Conservation (phyloP, 2,797 vertebrate genomes). For the Chelmon rostratus region DNA sequence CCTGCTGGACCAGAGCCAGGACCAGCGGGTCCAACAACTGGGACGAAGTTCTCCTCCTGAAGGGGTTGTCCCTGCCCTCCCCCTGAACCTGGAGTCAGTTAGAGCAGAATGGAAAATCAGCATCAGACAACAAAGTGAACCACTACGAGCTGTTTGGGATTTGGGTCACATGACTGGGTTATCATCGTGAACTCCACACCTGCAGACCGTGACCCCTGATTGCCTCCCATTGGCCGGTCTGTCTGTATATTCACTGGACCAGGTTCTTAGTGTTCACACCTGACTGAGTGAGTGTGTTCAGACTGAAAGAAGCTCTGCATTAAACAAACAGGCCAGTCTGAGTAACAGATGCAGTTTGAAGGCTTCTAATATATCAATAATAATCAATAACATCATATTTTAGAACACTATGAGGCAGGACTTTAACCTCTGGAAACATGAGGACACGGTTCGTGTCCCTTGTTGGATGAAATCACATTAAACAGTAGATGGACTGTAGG, state of each 20-base stretch:
- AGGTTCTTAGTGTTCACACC: no score
- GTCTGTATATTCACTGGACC: no score
- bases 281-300: no score
- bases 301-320: no score
- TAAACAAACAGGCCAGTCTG: no score
- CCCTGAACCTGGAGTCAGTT: constrained; percentile 85
- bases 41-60: constrained; percentile 75
- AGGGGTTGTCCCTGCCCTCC: constrained; percentile 89
- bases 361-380: no score
- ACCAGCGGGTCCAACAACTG: constrained; percentile 80
- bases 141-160: not conserved
- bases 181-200: not conserved
- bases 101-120: not conserved
- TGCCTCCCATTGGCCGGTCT: no score
- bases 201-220: not conserved
- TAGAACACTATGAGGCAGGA: not conserved
- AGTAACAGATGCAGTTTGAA: no score
- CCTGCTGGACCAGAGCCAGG: constrained; percentile 85
- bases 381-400: no score
- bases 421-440: not conserved
- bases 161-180: not conserved
- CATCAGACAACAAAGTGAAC: not conserved
- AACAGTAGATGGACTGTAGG: no score
- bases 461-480: no score
- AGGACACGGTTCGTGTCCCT: no score